Base-by-base conservation (phyloP, 2,888 invertebrate species). In the Chrysolina haemoptera region DNA sequence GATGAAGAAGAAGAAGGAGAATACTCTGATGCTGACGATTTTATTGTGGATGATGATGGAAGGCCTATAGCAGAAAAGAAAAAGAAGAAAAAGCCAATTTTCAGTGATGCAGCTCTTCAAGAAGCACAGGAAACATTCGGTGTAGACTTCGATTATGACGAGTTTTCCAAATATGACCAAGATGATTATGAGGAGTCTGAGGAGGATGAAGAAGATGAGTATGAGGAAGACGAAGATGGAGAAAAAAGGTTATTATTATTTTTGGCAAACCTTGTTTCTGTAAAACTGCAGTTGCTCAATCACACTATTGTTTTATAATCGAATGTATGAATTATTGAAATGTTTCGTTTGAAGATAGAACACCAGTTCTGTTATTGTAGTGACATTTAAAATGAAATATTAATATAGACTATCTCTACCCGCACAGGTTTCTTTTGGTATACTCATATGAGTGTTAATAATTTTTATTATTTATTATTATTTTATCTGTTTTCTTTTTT, bases 111-210 rank as follows among this genome's bases (percentile, higher is more conserved):
- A 12, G 96, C 96, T 0, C 89, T 98, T 18, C 98, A 98, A 92
- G 97, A 99, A 88, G 99, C 99, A 69, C 98, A 98, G 88, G 99
- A 99, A 86, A 98, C 99, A 79, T 99, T 99, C 86, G 99, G 99
- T 40, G 98, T 98, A n/a, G 99, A 99, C 87, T 98, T 99, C 88
- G 98, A 97, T 85, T 97, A 95, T 85, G 96, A 96, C 74, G 96
- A 97, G 80, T 95, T 97, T 87, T 93, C 94, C 69, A 95, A 95
- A 84, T 95, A 95, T 84, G 96, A 94, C 8, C 95, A 96, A 69
- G 96, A 96, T 78, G 95, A 95, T 76, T 95, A 96, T 82, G 94
- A 94, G 70, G 95, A 95, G 66, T 95, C 95, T 41, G 95, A 95
- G 1, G 95, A 95, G 11, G 94, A 95, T 70, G 90, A 94, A 62